Conservation (phyloP, 2,888 invertebrate genomes). For the Chrysolina oricalcia region DNA sequence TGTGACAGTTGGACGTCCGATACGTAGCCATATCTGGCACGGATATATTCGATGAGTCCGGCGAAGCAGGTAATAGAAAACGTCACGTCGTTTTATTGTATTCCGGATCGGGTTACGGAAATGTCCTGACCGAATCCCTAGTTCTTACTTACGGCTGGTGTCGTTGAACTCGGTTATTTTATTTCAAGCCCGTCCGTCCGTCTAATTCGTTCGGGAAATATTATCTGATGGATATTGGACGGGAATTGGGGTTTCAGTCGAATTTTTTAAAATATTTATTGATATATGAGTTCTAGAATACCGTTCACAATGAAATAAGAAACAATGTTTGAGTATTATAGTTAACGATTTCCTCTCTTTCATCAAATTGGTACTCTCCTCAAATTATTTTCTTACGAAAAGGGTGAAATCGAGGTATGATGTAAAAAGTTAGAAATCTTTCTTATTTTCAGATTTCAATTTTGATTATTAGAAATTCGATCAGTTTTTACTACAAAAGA, state of each 20-base stretch:
- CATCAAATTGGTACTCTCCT: no score
- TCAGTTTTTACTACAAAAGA: no score
- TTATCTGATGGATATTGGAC: background rate
- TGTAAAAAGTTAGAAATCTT: no score
- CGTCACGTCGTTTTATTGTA: slow-evolving; percentile 53
- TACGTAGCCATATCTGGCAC: slow-evolving; percentile 46
- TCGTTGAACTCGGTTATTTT: slow-evolving; percentile 22
- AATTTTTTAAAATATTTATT: no score
- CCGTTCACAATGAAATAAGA: no score
- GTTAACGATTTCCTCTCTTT: no score
- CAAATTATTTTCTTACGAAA: no score
- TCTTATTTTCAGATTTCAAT: no score
- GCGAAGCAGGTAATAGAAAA: slow-evolving; percentile 50
- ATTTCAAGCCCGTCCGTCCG: background rate
- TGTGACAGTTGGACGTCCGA: slow-evolving; percentile 30
- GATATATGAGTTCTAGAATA: no score
- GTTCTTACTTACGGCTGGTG: slow-evolving; percentile 20
- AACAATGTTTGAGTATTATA: no score
- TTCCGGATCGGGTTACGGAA: slow-evolving; percentile 50
- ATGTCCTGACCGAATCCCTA: slow-evolving; percentile 50
- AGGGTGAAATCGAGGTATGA: no score
- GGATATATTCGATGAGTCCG: slow-evolving; percentile 47
- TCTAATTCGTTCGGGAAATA: slow-evolving; percentile 19
- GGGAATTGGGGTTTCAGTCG: background rate
- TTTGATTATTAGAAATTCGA: no score